These are phyloP conservation scores for Diaphora mendica DNA, from an alignment of 2,888 invertebrate species.

Conservation along the genomic window DNA sequence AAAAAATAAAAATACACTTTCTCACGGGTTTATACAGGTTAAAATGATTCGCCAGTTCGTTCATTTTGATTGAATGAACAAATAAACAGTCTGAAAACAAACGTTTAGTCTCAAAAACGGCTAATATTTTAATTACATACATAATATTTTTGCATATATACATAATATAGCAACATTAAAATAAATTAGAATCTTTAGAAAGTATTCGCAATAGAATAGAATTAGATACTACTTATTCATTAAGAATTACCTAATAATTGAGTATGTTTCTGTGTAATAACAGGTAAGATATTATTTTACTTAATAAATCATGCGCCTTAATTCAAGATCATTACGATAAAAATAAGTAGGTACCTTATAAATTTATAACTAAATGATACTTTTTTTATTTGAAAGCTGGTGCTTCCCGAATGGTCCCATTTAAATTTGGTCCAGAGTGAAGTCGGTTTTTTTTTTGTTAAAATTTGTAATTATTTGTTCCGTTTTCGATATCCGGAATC, in stretches of 20 bases:
- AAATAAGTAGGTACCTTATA: no score
- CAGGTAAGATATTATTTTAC: neutral
- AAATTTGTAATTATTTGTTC: no score
- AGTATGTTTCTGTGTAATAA: neutral
- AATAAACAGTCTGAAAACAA: conserved; percentile 58
- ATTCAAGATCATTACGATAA: neutral
- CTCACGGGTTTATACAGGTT: conserved; percentile 60
- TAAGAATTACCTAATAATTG: no score
- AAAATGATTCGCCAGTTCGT: conserved; percentile 49
- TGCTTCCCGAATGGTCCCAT: no score
- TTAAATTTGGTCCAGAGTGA: no score
- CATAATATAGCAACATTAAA: neutral
- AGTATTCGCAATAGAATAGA: neutral
- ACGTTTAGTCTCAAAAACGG: conserved; percentile 11
- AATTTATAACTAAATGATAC: no score
- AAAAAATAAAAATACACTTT: conserved; percentile 35
- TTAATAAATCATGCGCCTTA: neutral
- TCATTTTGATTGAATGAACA: conserved; percentile 42
- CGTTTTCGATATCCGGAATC: no score
- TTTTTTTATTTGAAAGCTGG: no score
- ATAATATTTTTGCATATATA: neutral
- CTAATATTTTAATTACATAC: neutral
- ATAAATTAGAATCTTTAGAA: no score
- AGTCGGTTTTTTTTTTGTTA: no score
- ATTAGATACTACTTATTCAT: neutral